Conservation (phyloP, 2,888 invertebrate species). For the Bimastos eiseni region DNA sequence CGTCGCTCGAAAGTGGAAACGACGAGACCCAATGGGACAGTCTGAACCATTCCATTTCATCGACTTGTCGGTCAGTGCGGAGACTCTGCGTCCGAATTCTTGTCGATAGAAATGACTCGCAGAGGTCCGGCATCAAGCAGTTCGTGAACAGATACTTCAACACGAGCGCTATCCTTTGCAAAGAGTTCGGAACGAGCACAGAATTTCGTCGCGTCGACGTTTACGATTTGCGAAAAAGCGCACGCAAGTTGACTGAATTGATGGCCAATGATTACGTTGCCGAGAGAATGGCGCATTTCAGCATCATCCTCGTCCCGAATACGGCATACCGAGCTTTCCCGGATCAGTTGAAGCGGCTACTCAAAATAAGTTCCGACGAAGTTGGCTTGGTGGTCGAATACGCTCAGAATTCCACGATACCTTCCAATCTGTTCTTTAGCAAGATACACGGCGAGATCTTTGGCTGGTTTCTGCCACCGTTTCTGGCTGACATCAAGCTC, state of each 20-base stretch:
- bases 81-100: neutral
- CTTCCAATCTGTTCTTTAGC: neutral
- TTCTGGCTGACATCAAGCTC: neutral
- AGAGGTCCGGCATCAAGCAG: neutral
- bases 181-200: neutral
- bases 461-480: neutral
- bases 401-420: neutral
- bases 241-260: neutral
- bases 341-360: neutral
- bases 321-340: neutral
- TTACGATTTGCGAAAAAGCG: neutral
- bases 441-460: neutral
- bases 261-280: neutral
- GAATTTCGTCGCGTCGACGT: neutral
- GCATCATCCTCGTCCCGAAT: neutral
- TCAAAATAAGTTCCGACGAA: neutral
- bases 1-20: neutral
- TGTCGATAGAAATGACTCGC: neutral
- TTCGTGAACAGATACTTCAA: neutral
- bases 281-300: neutral
- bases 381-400: neutral
- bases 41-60: slow-evolving; percentile 1
- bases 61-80: neutral
- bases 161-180: neutral
- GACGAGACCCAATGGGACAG: neutral